Percentiles rank a stretch among this genome's conserved stretches.
These are phyloP conservation scores for Zaprionus ghesquierei DNA, from an alignment of 1,140 invertebrate species.

Conservation along the genomic window DNA sequence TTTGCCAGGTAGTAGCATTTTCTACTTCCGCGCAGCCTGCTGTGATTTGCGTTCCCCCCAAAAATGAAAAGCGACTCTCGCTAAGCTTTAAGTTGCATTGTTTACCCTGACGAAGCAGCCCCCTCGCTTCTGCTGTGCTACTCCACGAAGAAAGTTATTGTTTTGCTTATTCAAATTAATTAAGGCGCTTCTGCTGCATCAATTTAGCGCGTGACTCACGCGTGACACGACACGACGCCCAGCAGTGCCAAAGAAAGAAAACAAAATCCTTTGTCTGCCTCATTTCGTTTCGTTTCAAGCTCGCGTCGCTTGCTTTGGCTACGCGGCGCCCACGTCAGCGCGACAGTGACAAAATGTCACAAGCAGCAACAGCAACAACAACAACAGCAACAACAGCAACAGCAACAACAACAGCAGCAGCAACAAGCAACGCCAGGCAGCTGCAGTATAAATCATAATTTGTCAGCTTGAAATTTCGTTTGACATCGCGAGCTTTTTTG, in stretches of 20 bases:
- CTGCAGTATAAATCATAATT: conserved; percentile 76
- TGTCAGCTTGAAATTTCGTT: conserved; percentile 50
- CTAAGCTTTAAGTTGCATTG: background rate
- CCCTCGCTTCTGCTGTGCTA: no score
- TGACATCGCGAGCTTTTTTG: conserved; percentile 20
- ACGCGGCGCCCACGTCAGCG: background rate
- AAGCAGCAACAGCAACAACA: background rate
- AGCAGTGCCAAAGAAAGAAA: background rate
- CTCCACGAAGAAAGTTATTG: background rate
- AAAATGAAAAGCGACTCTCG: background rate
- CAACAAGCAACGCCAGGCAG: conserved; percentile 36
- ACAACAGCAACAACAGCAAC: conserved; percentile 11
- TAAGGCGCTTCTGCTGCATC: background rate
- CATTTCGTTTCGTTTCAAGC: background rate
- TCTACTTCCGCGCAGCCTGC: background rate
- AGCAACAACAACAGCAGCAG: background rate
- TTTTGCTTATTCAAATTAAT: conserved; percentile 16
- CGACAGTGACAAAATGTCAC: conserved; percentile 43
- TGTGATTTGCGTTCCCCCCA: no score
- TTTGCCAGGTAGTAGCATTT: background rate
- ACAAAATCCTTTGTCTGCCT: conserved; percentile 1
- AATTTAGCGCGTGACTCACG: conserved; percentile 28
- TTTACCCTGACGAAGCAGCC: no score
- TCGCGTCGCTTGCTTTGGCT: background rate
- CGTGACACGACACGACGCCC: conserved; percentile 24